Percentiles rank a stretch among this genome's conserved stretches.
Evolutionary conservation across 2,888 invertebrate species (phyloP).

Genomic region (Papilio gigon): DNA sequence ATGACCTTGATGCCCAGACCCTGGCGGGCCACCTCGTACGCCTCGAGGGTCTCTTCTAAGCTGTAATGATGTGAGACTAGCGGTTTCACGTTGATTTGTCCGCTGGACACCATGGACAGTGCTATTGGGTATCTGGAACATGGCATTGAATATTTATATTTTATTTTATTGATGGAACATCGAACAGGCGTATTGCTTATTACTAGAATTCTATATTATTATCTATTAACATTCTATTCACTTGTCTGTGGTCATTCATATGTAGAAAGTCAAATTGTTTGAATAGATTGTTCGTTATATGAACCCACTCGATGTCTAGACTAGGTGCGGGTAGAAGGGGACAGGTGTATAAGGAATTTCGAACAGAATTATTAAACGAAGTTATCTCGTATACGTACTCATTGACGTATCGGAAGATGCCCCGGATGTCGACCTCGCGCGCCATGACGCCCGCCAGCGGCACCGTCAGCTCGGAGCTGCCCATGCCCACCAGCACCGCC

Average conservation of each 20-base stretch:
- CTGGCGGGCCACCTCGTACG: slow-evolving; percentile 91
- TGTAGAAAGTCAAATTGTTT: background rate
- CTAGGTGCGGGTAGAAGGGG: background rate
- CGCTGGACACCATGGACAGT: slow-evolving; percentile 88
- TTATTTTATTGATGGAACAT: background rate
- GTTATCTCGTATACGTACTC: slow-evolving; percentile 82
- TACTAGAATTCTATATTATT: background rate
- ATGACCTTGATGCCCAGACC: slow-evolving; percentile 93
- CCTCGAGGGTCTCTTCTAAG: slow-evolving; percentile 89
- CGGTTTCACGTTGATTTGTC: slow-evolving; percentile 89
- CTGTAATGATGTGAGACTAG: slow-evolving; percentile 92
- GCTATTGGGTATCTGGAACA: slow-evolving; percentile 88
- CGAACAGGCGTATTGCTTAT: background rate
- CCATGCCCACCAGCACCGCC: slow-evolving; percentile 94
- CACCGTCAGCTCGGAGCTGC: slow-evolving; percentile 88
- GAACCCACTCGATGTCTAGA: background rate
- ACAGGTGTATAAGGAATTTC: background rate
- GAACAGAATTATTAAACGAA: background rate
- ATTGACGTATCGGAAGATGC: slow-evolving; percentile 96
- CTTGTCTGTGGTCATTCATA: background rate
- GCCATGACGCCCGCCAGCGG: slow-evolving; percentile 91
- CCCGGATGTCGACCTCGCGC: slow-evolving; percentile 95
- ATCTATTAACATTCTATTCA: background rate
- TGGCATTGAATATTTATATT: background rate
- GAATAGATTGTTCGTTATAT: background rate